Base-by-base conservation (phyloP, 2,113 vertebrate genomes). In the Scytalopus superciliaris region DNA sequence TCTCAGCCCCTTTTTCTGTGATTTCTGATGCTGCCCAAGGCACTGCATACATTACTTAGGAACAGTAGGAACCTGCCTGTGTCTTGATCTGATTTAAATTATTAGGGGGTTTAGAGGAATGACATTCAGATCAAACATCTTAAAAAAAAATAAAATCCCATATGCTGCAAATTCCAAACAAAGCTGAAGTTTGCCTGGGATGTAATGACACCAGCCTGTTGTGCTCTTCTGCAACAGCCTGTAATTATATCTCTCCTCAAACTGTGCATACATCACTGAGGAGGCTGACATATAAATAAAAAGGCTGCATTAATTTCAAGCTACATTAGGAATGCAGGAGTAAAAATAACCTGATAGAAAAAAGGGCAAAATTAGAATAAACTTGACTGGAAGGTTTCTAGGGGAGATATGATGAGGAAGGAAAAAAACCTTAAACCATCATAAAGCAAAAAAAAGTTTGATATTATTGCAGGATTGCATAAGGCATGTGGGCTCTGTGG, bases 221-320 rank as follows among this genome's bases (percentile, higher is more conserved):
- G 89, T 95, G 89, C 63, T 95, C 55, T 90, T 91, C 72, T 12
- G 7, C 62, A 95, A 39, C n/a, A 87, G 87, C 81, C 74, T 85
- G 81, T 87, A 95, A 94, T 95, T 95, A 93, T 91, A 91, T 83
- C 91, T 83, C 74, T 93, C 37, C 75, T 95, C 89, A 94, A 83
- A 96, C 91, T 85, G 63, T 80, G 93, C 89, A 66, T 83, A 87
- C 42, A 95, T 73, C 93, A 63, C n/a, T 66, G 78, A 95, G 59
- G 67, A 85, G 78, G 63, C 40, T 64, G 74, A 85, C 83, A 93
- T 45, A 94, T 93, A 94, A 96, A 90, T 89, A 88, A 92, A 95
- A 83, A 85, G 14, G 30, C 74, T 91, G 78, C 89, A 74, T 90
- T 95, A 91, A 95, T 96, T 96, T 97, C 93, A 96, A 96, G 93